Conservation (phyloP, 2,888 invertebrate species). For the Drosophila koepferae region DNA sequence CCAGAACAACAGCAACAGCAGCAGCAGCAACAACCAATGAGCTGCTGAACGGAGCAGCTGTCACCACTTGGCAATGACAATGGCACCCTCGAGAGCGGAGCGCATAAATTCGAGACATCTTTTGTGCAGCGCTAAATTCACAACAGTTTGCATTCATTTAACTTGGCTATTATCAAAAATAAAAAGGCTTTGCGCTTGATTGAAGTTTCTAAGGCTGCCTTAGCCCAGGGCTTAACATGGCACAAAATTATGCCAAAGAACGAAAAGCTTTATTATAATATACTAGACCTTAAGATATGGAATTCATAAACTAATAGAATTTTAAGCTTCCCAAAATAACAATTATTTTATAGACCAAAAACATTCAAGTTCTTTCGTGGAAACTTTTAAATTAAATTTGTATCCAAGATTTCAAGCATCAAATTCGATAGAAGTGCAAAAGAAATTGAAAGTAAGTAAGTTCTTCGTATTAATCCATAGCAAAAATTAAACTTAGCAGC, state of each 20-base stretch:
- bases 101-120: slow-evolving; percentile 70
- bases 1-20: slow-evolving; percentile 2
- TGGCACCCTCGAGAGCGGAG: slow-evolving; percentile 64
- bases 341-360: not conserved
- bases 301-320: not conserved
- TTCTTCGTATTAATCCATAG: not conserved
- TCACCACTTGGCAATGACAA: slow-evolving; percentile 74
- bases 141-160: slow-evolving; percentile 76
- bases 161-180: slow-evolving; percentile 75
- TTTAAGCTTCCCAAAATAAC: not conserved
- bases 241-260: slow-evolving; percentile 67
- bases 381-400: slow-evolving; percentile 1
- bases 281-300: not conserved
- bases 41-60: slow-evolving; percentile 58
- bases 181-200: slow-evolving; percentile 77
- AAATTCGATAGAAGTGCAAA: not conserved
- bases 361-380: not conserved
- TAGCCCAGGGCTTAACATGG: slow-evolving; percentile 47
- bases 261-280: slow-evolving; percentile 1
- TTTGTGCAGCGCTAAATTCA: slow-evolving; percentile 64
- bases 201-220: slow-evolving; percentile 51
- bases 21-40: slow-evolving; percentile 9
- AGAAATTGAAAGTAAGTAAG: not conserved
- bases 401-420: not conserved
- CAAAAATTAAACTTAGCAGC: slow-evolving; percentile 3